Evolutionary conservation across 1,140 invertebrate species (phyloP), one percentile per base, ranked within the genome.

Genomic region (Ctenoplectra terminalis): DNA sequence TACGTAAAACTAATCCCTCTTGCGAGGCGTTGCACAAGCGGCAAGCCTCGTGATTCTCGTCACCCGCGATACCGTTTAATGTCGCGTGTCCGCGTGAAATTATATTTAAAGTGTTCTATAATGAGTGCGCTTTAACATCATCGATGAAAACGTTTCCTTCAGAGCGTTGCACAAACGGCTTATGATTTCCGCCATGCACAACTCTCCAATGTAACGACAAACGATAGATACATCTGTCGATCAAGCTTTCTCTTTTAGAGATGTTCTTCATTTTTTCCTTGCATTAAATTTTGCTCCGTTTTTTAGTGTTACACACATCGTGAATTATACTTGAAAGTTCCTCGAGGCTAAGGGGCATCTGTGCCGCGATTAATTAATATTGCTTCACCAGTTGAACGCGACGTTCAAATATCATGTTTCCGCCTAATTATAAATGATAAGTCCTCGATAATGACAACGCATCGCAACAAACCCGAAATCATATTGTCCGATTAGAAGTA

Each of bases 41-140:
- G 31, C 50, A 34, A 46, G n/a, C 50, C 60, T 66, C 72, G 71
- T 73, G 79, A 80, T 61, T 13, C 75, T 77, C 66, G 63, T 72
- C 54, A 78, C 66, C 31, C 40, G 67, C 67, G 56, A 48, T 31
- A 15, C 46, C 46, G 54, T 77, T 37, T 37, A 77, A 58, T 56
- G 40, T 69, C 71, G 61, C 58, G 31, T 74, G 69, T 46, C 20
- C 63, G 63, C 40, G 29, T 56, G 23, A 76, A 84, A 69, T 76
- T 82, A 64, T 82, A 69, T 78, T 82, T 78, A 71, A 82, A 61
- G 58, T 67, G 52, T 66, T 85, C 56, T 76, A 76, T 69, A 72
- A 83, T 85, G 46, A 76, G 80, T 54, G 13, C 43, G 48, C 34
- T 61, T 73, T 50, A 52, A 54, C 58, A 52, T 50, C 56, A 26